Evolutionary conservation across 37 sponge, comb jelly and placozoan species (phyloP), one percentile per base, ranked within the genome.

Genomic region (Diacarnus erythraeanus): DNA sequence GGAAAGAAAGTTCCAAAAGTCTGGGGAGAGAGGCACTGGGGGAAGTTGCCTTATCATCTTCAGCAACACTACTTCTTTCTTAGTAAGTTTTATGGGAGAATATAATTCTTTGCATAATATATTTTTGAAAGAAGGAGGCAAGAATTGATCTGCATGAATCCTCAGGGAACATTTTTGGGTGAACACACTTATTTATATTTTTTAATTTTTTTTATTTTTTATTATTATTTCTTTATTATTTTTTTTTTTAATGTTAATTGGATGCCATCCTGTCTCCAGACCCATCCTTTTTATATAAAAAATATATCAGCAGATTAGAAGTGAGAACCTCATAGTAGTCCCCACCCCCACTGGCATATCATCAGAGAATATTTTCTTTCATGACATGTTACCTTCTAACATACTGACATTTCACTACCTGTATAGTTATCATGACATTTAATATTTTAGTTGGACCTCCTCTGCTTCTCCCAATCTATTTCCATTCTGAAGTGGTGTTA

Each of bases 1-100:
- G 93, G 93, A 39, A 88, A 88, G 54, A 59, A 66, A 0, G 82
- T 93, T n/a, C 93, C 93, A 2, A 83, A 67, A n/a, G 86, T 81
- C 63, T 93, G 93, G 93, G 93, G 89, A 17, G 59, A 82, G 80
- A 88, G 74, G 64, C 70, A 73, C 38, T 88, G 86, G 86, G 86
- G 86, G 30, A 85, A 38, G 26, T 20, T 84, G 42, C 86, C 86
- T 20, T 93, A 93, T 76, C 82, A 86, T 43, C 61, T 75, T 22
- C 93, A 93, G 72, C 93, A 93, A 59, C 71, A 74, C 29, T 93
- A 93, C 74, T 93, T 93, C 86, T 93, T 86, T 54, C 39, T 93
- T 0, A 37, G 91, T 90, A 37, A 81, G 83, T 81, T 35, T 2
- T 25, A 22, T 61, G 9, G 40, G 30, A 17, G n/a, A n/a, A 41